Conservation (phyloP, 2,888 invertebrate species). For the Ophion obscuratus region DNA sequence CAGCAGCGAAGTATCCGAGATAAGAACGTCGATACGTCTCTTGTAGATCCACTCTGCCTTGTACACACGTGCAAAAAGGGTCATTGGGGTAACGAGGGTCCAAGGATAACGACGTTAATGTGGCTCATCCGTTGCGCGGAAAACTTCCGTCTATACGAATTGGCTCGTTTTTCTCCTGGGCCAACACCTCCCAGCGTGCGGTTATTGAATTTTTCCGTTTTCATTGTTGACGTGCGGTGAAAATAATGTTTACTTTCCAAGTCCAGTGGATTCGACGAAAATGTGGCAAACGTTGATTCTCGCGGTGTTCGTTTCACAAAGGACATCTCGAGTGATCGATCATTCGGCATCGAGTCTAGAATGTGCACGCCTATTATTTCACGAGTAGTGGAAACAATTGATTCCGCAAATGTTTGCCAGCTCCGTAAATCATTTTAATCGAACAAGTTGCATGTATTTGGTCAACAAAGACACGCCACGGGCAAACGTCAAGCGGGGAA, state of each 20-base stretch:
- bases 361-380: neutral
- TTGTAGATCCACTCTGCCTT: slow-evolving; percentile 35
- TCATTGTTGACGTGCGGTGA: neutral
- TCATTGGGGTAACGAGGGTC: slow-evolving; percentile 41
- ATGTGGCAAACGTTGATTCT: neutral
- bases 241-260: neutral
- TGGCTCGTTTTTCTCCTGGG: neutral
- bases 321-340: too few relatives aligned
- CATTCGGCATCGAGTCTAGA: neutral
- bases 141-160: neutral
- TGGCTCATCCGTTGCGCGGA: neutral
- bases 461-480: neutral
- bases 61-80: slow-evolving; percentile 33
- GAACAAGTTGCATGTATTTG: neutral
- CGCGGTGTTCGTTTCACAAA: too few relatives aligned
- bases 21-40: slow-evolving; percentile 62
- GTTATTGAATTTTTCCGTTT: neutral
- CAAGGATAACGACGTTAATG: slow-evolving; percentile 31
- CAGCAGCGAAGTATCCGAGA: slow-evolving; percentile 46
- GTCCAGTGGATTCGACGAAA: neutral
- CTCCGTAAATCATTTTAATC: neutral
- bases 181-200: neutral
- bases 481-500: neutral
- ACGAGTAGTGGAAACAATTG: neutral
- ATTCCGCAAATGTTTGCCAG: neutral